Evolutionary conservation across 92 coral and sea anemone species (phyloP).

Genomic region (Epizoanthus rinbou): DNA sequence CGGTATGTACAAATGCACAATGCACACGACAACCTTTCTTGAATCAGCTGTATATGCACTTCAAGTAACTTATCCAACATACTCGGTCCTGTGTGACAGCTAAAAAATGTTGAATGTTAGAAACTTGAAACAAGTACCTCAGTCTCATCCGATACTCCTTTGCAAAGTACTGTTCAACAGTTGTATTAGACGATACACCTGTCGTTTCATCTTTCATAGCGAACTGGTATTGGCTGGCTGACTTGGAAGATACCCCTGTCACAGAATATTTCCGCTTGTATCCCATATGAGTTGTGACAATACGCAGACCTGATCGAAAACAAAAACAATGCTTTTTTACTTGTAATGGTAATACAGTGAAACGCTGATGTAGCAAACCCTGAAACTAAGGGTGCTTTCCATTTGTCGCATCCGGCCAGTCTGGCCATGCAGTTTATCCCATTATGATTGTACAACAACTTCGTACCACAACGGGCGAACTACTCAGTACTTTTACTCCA

Average conservation of each 20-base stretch:
- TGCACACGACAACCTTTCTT: no score
- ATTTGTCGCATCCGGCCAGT: no score
- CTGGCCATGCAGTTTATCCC: no score
- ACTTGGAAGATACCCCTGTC: conserved; percentile 52
- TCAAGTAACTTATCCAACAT: no score
- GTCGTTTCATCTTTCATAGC: conserved; percentile 49
- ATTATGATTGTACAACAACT: no score
- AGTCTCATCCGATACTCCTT: conserved; percentile 62
- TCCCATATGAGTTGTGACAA: conserved; percentile 68
- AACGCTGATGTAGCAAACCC: background rate
- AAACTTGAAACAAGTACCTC: conserved; percentile 46
- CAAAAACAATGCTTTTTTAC: background rate
- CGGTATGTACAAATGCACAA: no score
- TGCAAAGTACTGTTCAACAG: conserved; percentile 78
- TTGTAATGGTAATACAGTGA: background rate
- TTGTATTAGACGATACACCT: conserved; percentile 32
- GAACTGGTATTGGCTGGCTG: conserved; percentile 62
- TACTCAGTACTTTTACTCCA: no score
- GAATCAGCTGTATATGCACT: no score
- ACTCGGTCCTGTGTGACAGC: no score
- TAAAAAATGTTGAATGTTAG: no score
- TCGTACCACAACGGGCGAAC: no score
- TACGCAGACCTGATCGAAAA: conserved; percentile 63
- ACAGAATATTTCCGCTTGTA: conserved; percentile 80
- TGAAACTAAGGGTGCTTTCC: no score